Evolutionary conservation across 2,888 invertebrate species (phyloP), one percentile per base, ranked within the genome.

Genomic region (Isotomurus palustris): DNA sequence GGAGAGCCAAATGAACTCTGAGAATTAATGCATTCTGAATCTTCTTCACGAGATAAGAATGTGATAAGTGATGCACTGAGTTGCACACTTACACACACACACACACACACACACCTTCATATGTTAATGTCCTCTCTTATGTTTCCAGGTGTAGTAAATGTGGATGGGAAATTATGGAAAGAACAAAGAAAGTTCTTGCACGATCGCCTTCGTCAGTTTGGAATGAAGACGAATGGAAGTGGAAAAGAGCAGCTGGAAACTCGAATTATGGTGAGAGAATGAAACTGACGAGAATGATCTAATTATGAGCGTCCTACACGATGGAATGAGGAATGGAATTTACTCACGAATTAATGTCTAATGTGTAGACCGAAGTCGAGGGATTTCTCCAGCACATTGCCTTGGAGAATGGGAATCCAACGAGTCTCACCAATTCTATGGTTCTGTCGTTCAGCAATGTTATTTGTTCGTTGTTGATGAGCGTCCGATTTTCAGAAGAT

Each of bases 391-490:
- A 17, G 10, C 17, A 29, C 3, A 5, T 49, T 3, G 32, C n/a
- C 2, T 19, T 91, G 57, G 81, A 82, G 54, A 78, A 79, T 4
- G 78, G 85, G n/a, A 79, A 81, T 32, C 82, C 90, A 1, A 81
- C 85, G 38, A 86, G 88, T 72, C 78, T 90, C 53, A 87, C 87
- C 52, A 84, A 86, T 8, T 78, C 84, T 21, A 81, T 93, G 51
- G 86, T 89, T 38, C 82, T 90, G 67, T 85, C 88, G 28, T 86
- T 91, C 67, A 89, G 88, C 73, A 93, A 93, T 76, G 91, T 93
- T 3, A 91, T 93, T 68, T 91, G 92, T 76, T 87, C 88, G 64
- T 83, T 92, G 70, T 83, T 91, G 72, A 92, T 93, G 92, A 88
- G 89, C 29, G 85, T 88, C 3, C 81, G 90, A 40, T 93, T 91